phyloP scores from a whole-genome alignment of 2,888 invertebrate species.

The Eretmocerus hayati region DNA sequence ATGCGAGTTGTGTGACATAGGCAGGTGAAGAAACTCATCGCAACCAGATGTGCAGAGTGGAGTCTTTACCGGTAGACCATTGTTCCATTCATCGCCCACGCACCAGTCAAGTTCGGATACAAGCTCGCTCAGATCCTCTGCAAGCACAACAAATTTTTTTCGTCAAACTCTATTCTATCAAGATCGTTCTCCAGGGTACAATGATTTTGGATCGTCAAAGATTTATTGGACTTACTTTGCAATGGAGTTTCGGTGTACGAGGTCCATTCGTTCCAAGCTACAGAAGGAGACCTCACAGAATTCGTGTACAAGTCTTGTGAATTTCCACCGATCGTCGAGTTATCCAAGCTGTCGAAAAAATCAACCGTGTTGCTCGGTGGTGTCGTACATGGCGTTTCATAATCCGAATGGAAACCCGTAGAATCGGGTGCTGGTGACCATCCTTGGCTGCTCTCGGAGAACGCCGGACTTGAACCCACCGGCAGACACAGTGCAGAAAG shows the following conservation, averaged over 20 bases:
- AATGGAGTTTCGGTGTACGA: constrained; percentile 28
- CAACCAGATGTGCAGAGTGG: constrained; percentile 54
- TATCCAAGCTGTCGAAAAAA: constrained; percentile 26
- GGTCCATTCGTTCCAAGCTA: constrained; percentile 40
- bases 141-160: neutral
- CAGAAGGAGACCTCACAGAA: constrained; percentile 35
- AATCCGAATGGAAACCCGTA: constrained; percentile 28
- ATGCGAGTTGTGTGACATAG: constrained; percentile 38
- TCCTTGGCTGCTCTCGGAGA: constrained; percentile 27
- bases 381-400: constrained; percentile 35
- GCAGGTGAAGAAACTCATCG: constrained; percentile 45
- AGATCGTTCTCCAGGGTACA: neutral
- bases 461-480: constrained; percentile 24
- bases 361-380: constrained; percentile 30
- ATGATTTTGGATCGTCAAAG: neutral
- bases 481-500: constrained; percentile 41
- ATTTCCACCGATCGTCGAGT: constrained; percentile 21
- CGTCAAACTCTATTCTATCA: neutral
- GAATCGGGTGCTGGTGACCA: constrained; percentile 27
- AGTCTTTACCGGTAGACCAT: constrained; percentile 51
- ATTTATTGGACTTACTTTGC: constrained; percentile 13
- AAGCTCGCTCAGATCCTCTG: constrained; percentile 37
- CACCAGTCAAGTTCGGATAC: constrained; percentile 43
- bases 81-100: constrained; percentile 41
- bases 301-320: constrained; percentile 37